Evolutionary conservation across 2,113 vertebrate species (phyloP), one percentile per base, ranked within the genome.

Genomic region (Leptodactylus fuscus): DNA sequence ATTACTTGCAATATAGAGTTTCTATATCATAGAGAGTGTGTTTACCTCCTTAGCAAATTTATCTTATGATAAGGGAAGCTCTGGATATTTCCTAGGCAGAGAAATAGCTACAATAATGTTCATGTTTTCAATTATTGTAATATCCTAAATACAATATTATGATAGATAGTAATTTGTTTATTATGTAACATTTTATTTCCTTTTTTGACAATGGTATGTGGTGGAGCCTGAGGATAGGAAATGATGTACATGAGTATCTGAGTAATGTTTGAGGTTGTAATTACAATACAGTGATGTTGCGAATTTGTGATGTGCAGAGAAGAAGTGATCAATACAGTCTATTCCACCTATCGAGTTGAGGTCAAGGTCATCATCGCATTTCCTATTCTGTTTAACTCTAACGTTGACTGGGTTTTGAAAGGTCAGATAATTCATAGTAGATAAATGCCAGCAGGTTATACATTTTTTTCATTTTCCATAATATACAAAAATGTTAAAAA

Each of bases 201-300:
- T 7, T 44, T 53, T 38, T 15, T 10, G 5, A 29, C n/a, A 20
- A 6, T 67, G 13, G 41, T 60, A 60, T 81, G 65, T 27, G 13
- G 38, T 67, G 41, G 29, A 44, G 83, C 83, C 62, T 22, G 75
- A 24, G 83, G 83, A 79, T 53, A 85, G 75, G 83, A 79, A 79
- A 79, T 53, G 29, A 85, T 46, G 9, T 24, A 22, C 73, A 62
- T 62, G 70, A 18, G 36, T 49, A 58, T 58, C 55, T 36, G 18
- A 77, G 58, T 24, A 77, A 84, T 69, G 55, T 53, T 60, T 74
- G 51, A 29, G 16, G 13, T 41, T 79, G 46, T 53, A 85, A 85
- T 85, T 79, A 70, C 75, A 79, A 60, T 34, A 38, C 70, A 62
- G n/a, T 22, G 29, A 41, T 29, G 22, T 53, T 53, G 46, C 22